phyloP scores from a whole-genome alignment of 37 sponge, comb jelly and placozoan species.

The Dysidea cf. avara region DNA sequence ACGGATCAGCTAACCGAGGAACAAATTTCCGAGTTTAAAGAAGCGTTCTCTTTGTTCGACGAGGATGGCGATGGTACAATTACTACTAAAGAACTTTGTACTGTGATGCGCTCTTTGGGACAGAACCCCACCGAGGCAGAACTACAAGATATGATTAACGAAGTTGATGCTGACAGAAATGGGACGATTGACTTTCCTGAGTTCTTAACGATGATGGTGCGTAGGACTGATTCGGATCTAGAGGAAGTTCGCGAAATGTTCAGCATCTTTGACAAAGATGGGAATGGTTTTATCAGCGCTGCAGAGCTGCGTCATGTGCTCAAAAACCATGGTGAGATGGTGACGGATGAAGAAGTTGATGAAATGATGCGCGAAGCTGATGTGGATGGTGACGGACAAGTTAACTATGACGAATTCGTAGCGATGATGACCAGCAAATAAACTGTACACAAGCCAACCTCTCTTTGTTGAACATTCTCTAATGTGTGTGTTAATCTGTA shows the following conservation, averaged over 20 bases:
- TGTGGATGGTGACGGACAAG: constrained; percentile 99
- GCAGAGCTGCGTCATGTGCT: constrained; percentile 98
- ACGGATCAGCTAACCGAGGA: constrained; percentile 37
- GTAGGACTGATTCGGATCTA: constrained; percentile 96
- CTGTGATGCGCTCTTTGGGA: constrained; percentile 79
- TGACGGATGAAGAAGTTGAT: constrained; percentile 99
- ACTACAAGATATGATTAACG: constrained; percentile 70
- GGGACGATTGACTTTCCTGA: constrained; percentile 99
- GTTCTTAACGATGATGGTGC: constrained; percentile 99
- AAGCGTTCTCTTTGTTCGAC: constrained; percentile 81
- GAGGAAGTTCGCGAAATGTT: constrained; percentile 97
- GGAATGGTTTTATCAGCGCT: constrained; percentile 97
- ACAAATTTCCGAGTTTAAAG: constrained; percentile 73
- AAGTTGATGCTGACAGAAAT: constrained; percentile 95
- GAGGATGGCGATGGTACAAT: constrained; percentile 82
- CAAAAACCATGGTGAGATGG: constrained; percentile 98
- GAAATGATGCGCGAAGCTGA: constrained; percentile 99
- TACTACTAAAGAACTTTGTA: constrained; percentile 71
- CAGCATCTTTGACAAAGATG: constrained; percentile 99
- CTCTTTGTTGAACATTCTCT: not conserved
- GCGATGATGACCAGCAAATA: constrained; percentile 88
- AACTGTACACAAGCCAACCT: too few species aligned
- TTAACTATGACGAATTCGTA: constrained; percentile 96
- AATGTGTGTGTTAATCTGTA: too few species aligned
- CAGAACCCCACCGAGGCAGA: constrained; percentile 77